phyloP scores from a whole-genome alignment of 23 tunicate species.

The Botrylloides violaceus region DNA sequence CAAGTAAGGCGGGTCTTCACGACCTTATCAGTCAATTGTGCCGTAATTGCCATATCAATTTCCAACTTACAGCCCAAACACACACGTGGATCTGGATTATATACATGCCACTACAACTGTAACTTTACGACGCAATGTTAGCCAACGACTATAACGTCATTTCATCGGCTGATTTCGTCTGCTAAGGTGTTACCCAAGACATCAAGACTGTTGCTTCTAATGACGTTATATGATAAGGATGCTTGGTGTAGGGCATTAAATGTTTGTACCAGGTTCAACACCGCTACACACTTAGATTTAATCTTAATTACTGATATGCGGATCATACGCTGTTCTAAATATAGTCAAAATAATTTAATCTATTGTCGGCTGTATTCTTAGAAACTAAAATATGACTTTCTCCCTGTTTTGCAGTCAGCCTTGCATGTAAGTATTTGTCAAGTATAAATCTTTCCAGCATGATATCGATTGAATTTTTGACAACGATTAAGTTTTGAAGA shows the following conservation, averaged over 20 bases:
- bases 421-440: background rate
- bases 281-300: background rate
- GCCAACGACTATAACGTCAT: too few species aligned
- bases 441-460: too few species aligned
- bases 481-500: too few species aligned
- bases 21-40: too few species aligned
- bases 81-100: too few species aligned
- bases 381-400: background rate
- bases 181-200: too few species aligned
- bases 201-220: too few species aligned
- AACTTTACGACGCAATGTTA: too few species aligned
- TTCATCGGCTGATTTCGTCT: too few species aligned
- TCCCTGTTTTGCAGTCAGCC: background rate
- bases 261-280: background rate
- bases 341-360: background rate
- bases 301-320: constrained; percentile 1
- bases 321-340: background rate
- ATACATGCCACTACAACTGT: too few species aligned
- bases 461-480: too few species aligned
- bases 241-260: background rate
- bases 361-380: background rate
- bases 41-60: background rate
- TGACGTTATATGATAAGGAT: background rate
- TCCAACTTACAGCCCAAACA: background rate
- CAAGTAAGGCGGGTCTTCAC: too few species aligned